Conservation (phyloP, 2,888 invertebrate genomes). For the Polietes domitor region DNA sequence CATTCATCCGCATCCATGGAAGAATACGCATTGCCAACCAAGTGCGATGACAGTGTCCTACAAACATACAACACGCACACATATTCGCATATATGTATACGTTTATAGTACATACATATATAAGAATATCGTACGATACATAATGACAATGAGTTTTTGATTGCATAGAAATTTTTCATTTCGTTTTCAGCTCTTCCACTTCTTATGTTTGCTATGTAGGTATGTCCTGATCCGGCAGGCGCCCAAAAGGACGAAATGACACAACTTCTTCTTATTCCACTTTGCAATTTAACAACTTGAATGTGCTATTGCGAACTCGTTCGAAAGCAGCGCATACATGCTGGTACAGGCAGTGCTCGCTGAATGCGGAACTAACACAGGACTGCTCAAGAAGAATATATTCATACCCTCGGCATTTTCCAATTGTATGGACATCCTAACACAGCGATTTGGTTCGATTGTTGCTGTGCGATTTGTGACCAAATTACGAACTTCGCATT, state of each 20-base stretch:
- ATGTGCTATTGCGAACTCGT: not conserved
- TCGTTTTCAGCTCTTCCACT: not conserved
- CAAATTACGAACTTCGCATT: not conserved
- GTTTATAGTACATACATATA: not conserved
- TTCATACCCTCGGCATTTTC: too few species aligned
- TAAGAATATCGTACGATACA: not conserved
- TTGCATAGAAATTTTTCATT: conserved; percentile 60
- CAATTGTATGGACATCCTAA: too few species aligned
- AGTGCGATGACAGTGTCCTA: not conserved
- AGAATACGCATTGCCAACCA: conserved; percentile 24
- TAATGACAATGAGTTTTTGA: conserved; percentile 62
- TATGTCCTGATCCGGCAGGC: not conserved
- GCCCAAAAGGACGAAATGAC: not conserved
- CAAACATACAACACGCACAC: not conserved
- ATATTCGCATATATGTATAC: not conserved
- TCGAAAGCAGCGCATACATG: not conserved
- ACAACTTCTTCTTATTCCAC: not conserved
- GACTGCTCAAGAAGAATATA: too few species aligned
- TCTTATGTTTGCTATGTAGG: too few species aligned
- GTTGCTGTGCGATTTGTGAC: too few species aligned
- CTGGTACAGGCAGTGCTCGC: not conserved
- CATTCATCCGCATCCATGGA: not conserved
- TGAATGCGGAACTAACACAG: too few species aligned
- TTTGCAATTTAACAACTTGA: not conserved
- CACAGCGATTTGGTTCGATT: too few species aligned